phyloP scores from a whole-genome alignment of 2,797 vertebrate genomes.

The Synanceia verrucosa region DNA sequence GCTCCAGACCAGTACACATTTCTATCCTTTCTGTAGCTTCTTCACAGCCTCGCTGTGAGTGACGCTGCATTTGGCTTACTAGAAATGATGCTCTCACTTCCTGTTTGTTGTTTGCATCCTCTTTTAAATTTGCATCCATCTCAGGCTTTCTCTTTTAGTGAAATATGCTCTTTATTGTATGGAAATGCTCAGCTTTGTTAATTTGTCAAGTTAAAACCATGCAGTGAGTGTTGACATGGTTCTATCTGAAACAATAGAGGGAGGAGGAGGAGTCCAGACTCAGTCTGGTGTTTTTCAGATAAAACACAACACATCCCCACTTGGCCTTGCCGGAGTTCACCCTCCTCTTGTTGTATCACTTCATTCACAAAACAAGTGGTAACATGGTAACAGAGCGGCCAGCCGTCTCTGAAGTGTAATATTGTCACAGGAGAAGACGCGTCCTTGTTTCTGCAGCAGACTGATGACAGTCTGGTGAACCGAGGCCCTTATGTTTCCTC shows the following conservation, averaged over 20 bases:
- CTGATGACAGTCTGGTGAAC: conserved; percentile 14
- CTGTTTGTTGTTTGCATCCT: not conserved
- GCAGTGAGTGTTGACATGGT: not conserved
- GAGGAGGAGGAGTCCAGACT: not conserved
- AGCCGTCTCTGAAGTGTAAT: not conserved
- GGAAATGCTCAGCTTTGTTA: not conserved
- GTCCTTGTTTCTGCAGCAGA: conserved; percentile 28
- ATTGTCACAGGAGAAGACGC: conserved; percentile 22
- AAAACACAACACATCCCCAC: conserved; percentile 2
- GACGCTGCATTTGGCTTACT: not conserved
- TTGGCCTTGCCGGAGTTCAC: conserved; percentile 8
- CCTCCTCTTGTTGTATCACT: not conserved
- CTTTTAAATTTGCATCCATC: not conserved
- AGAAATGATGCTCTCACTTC: no score
- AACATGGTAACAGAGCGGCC: conserved; percentile 47
- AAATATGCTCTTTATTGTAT: not conserved
- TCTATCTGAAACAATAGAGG: not conserved
- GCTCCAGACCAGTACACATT: conserved; percentile 4
- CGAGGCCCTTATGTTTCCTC: conserved; percentile 35
- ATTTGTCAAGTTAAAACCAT: not conserved
- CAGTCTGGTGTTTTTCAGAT: conserved; percentile 1
- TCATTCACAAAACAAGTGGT: conserved; percentile 25
- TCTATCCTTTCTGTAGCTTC: not conserved
- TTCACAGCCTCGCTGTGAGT: conserved; percentile 5
- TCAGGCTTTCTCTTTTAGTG: not conserved